phyloP scores from a whole-genome alignment of 2,113 vertebrate species.

The Rhizomys pruinosus region DNA sequence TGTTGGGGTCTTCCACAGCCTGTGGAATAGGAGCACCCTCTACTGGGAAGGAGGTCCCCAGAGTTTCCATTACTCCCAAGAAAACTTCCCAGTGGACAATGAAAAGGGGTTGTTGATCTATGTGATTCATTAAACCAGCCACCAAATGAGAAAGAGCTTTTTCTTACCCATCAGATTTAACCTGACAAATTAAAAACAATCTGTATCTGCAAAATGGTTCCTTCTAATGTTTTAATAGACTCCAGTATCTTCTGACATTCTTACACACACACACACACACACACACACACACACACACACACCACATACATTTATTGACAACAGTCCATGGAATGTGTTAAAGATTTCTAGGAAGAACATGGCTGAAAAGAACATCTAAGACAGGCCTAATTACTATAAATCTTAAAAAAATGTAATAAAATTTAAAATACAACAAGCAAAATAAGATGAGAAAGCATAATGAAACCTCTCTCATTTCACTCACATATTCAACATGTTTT shows the following conservation, averaged over 20 bases:
- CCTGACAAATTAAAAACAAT: background rate
- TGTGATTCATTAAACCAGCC: background rate
- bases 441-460: background rate
- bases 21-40: background rate
- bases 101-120: background rate
- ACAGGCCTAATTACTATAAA: background rate
- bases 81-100: background rate
- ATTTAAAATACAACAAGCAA: slow-evolving; percentile 6
- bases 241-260: background rate
- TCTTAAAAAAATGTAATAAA: background rate
- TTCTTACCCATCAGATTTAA: background rate
- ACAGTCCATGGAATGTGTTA: background rate
- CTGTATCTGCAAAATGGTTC: background rate
- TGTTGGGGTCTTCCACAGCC: background rate
- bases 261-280: background rate
- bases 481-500: background rate
- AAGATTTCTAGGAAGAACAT: background rate
- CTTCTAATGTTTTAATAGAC: background rate
- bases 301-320: background rate
- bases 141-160: too few species aligned
- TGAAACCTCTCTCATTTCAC: background rate
- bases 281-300: too few species aligned
- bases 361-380: background rate
- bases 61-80: background rate
- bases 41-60: slow-evolving; percentile 56